Evolutionary conservation across 2,797 vertebrate species (phyloP), one percentile per base, ranked within the genome.

Genomic region (Lepus townsendii): DNA sequence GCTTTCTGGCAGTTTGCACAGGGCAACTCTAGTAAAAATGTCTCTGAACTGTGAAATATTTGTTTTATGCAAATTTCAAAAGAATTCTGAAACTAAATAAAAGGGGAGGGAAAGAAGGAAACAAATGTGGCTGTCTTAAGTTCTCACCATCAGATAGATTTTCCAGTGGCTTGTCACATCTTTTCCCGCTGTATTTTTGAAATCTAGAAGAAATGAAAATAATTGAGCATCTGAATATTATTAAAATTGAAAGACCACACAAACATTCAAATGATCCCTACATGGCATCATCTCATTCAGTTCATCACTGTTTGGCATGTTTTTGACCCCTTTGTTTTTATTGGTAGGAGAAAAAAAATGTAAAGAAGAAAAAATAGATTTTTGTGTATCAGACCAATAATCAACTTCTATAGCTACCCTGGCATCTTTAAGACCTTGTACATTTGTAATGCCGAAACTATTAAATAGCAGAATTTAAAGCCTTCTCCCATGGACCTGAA

Each of bases 161-260:
- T 97, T 73, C 93, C 91, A 95, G 38, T 79, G 87, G 93, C 83
- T 97, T 96, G 60, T 97, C 96, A 96, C 87, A 97, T 96, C 85
- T 97, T 97, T 98, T 97, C 96, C 65, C 97, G 79, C 89, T 97
- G 91, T 97, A 93, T 94, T 85, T 95, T 92, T 91, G 14, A 95
- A 94, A 97, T 88, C 57, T 75, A 35, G 62, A 83, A 19, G 35
- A 69, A 89, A 50, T 83, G 75, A 96, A 96, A 97, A 88, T 96
- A 95, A 83, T 72, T 89, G 50, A 96, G 95, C 97, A 97, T 97
- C 96, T 98, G 97, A 96, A 97, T 89, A 90, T 95, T 96, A 97
- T 98, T 98, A 98, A 98, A 97, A 80, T 87, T 96, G 77, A 95
- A 96, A 97, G 97, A 98, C 97, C 97, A 98, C 97, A 98, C 96